phyloP scores from a whole-genome alignment of 2,888 invertebrate genomes.

The Xestia xanthographa region DNA sequence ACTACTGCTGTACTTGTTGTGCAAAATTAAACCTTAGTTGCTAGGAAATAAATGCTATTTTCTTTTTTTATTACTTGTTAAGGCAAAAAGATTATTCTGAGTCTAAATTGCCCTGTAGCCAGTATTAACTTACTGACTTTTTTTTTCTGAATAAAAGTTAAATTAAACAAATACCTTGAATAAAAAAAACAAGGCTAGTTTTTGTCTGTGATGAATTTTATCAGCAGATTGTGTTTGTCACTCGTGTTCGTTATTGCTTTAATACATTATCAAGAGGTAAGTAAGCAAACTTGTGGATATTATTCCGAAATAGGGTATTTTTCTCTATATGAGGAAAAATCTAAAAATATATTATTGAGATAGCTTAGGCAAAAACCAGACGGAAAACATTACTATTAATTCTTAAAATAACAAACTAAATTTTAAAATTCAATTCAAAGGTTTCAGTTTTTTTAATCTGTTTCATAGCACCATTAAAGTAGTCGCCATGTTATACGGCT shows the following conservation, averaged over 20 bases:
- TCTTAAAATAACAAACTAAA: too few relatives aligned
- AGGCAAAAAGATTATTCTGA: background rate
- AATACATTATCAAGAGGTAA: constrained; percentile 67
- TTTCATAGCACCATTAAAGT: too few relatives aligned
- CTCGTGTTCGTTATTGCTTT: constrained; percentile 60
- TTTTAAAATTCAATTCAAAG: too few relatives aligned
- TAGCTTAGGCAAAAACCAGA: too few relatives aligned
- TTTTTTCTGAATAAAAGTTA: background rate
- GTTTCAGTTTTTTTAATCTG: too few relatives aligned
- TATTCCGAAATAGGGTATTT: too few relatives aligned
- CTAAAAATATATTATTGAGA: too few relatives aligned
- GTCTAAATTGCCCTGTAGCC: too few relatives aligned
- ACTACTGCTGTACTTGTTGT: background rate
- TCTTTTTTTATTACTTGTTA: background rate
- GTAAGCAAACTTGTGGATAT: background rate
- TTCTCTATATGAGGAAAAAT: too few relatives aligned
- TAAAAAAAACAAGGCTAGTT: background rate
- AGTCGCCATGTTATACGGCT: too few relatives aligned
- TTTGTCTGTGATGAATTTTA: constrained; percentile 63
- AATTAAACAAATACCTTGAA: background rate
- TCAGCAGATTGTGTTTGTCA: constrained; percentile 50
- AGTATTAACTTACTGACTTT: background rate
- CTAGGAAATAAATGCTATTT: background rate
- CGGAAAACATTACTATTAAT: too few relatives aligned
- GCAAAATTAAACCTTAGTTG: background rate